phyloP scores from a whole-genome alignment of 2,113 vertebrate genomes.

The Daphoenositta chrysoptera region DNA sequence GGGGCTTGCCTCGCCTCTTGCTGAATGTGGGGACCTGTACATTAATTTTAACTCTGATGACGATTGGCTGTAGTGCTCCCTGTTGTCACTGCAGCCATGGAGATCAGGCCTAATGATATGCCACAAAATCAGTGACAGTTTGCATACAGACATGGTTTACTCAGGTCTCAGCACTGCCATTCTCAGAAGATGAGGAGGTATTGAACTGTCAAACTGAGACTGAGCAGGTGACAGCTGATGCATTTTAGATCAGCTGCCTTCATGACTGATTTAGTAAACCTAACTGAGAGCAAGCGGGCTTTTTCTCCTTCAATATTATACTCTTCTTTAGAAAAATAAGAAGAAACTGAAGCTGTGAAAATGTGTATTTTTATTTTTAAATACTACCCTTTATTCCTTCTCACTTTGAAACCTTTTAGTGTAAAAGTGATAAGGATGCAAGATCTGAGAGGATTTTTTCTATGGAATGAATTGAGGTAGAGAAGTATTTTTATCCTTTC shows the following conservation, averaged over 20 bases:
- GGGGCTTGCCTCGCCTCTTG: not conserved
- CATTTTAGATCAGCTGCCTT: constrained; percentile 65
- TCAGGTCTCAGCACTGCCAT: constrained; percentile 65
- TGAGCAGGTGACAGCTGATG: constrained; percentile 67
- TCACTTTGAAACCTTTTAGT: constrained; percentile 16
- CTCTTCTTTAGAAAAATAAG: not conserved
- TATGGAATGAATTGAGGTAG: not conserved
- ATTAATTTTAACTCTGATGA: constrained; percentile 47
- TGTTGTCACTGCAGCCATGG: constrained; percentile 40
- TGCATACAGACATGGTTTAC: constrained; percentile 64
- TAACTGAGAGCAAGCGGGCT: not conserved
- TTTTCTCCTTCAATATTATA: not conserved
- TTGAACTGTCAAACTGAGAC: constrained; percentile 68
- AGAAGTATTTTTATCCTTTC: constrained; percentile 15
- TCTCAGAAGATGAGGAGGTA: constrained; percentile 66
- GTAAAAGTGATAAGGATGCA: not conserved
- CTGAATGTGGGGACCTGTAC: not conserved
- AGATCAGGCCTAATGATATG: constrained; percentile 67
- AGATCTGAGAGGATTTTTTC: not conserved
- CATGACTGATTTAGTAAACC: constrained; percentile 64
- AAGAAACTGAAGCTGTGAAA: not conserved
- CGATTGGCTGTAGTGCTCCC: constrained; percentile 41
- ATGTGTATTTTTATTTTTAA: not conserved
- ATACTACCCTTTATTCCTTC: not conserved
- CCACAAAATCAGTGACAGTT: constrained; percentile 69